These are phyloP conservation scores for Ceriagrion tenellum DNA, from an alignment of 2,888 invertebrate genomes.

Conservation along the genomic window DNA sequence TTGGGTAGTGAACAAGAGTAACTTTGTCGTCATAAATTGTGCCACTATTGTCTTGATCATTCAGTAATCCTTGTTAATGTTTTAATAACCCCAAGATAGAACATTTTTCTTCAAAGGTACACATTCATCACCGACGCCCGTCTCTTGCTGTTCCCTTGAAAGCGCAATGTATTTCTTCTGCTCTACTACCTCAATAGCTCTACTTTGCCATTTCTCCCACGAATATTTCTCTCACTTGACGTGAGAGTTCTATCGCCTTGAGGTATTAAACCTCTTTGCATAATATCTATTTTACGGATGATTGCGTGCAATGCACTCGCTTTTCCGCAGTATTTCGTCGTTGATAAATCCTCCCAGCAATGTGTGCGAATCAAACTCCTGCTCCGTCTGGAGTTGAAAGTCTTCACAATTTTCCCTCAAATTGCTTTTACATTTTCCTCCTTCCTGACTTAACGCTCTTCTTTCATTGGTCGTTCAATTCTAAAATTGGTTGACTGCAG, in stretches of 20 bases:
- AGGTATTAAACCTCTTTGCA: neutral
- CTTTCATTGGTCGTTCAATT: too few species aligned
- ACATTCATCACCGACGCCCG: neutral
- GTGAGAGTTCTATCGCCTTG: neutral
- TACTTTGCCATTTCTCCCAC: neutral
- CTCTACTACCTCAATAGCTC: neutral
- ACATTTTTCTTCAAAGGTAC: neutral
- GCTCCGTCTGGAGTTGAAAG: neutral
- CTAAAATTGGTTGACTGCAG: too few species aligned
- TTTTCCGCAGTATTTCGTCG: neutral
- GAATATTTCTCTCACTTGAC: neutral
- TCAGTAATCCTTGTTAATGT: too few species aligned
- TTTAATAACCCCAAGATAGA: neutral
- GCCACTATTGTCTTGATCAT: too few species aligned
- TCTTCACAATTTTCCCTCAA: too few species aligned
- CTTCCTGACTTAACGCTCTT: too few species aligned
- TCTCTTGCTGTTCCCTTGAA: neutral
- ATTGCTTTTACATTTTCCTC: too few species aligned
- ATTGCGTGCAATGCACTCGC: neutral
- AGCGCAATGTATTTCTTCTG: neutral
- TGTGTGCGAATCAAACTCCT: neutral
- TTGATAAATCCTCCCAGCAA: neutral
- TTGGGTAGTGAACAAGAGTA: too few species aligned
- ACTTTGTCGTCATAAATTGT: too few species aligned
- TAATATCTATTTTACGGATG: neutral